Conservation (phyloP, 2,797 vertebrate genomes). For the Rhynchonycteris naso region DNA sequence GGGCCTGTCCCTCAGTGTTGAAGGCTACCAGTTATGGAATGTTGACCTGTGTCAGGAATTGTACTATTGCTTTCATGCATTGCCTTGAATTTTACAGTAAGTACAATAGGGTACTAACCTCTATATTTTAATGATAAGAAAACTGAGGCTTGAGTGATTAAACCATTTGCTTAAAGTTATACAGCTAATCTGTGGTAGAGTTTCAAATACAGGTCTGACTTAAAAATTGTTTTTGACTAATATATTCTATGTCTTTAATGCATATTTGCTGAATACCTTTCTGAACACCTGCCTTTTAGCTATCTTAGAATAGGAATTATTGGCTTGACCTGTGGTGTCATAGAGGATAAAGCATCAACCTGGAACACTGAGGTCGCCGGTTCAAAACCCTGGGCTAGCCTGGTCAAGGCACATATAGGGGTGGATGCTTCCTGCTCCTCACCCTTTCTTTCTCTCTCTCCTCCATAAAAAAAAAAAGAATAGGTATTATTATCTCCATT, state of each 20-base stretch:
- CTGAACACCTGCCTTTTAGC: background rate
- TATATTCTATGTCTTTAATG: background rate
- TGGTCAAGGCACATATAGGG: no score
- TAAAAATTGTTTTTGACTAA: background rate
- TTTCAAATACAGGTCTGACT: background rate
- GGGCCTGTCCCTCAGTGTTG: background rate
- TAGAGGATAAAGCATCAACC: no score
- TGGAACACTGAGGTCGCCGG: no score
- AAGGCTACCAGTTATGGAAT: background rate
- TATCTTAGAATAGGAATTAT: background rate
- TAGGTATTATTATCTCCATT: background rate
- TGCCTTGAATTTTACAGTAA: background rate
- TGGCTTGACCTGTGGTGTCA: no score
- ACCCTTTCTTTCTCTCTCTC: no score
- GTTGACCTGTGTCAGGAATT: background rate
- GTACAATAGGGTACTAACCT: background rate
- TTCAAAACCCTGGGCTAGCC: no score
- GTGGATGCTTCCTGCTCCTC: no score
- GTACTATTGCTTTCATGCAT: background rate
- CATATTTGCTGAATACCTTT: background rate
- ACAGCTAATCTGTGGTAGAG: background rate
- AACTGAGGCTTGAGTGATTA: background rate
- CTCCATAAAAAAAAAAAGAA: no score
- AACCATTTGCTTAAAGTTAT: background rate
- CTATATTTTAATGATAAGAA: slow-evolving; percentile 8